Base-by-base conservation (phyloP, 2,888 invertebrate genomes). In the Drosophila peninsularis region DNA sequence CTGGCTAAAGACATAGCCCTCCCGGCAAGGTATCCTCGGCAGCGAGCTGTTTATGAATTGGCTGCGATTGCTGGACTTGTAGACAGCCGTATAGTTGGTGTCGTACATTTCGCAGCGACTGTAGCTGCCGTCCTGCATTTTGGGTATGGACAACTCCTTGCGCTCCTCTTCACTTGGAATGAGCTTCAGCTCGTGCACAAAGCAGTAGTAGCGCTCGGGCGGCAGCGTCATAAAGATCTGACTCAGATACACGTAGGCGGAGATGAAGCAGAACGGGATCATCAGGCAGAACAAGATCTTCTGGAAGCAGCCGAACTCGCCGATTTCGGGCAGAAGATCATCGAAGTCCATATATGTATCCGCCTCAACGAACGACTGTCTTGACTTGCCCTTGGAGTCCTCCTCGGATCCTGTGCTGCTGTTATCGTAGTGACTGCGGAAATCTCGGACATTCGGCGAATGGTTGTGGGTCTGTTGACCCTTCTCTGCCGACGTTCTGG, bases 181-280 rank as follows among this genome's bases (percentile, higher is more conserved):
- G 86, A 95, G 94, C 10, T 93, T 93, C 73, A 97, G 90, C 89
- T 96, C 96, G 0, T 96, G 96, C 3, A 97, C 94, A 91, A 93
- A 93, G 82, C 97, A 97, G 96, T 96, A 97, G 90, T 96, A 95
- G 62, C 95, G 93, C 56, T 96, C 95, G 0, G 96, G 97, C 50
- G 94, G 94, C 0, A 97, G 91, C 0, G 97, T 96, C 92, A 97
- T 96, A 90, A 97, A 97, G 62, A 97, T 96, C 93, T 97, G 97
- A 24, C 96, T 95, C 90, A 97, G 97, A 91, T 97, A 97, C 5
- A 97, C 96, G 93, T 96, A 97, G 1, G 97, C 96, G 17, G 97
- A 96, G 89, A 96, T 96, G 92, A 96, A 96, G 11, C 96, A 95
- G 90, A 97, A 97, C 0, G 97, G 97, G 64, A 97, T 96, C 96